Evolutionary conservation across 2,797 vertebrate genomes (phyloP).

Genomic region (Sebastes paucispinis): DNA sequence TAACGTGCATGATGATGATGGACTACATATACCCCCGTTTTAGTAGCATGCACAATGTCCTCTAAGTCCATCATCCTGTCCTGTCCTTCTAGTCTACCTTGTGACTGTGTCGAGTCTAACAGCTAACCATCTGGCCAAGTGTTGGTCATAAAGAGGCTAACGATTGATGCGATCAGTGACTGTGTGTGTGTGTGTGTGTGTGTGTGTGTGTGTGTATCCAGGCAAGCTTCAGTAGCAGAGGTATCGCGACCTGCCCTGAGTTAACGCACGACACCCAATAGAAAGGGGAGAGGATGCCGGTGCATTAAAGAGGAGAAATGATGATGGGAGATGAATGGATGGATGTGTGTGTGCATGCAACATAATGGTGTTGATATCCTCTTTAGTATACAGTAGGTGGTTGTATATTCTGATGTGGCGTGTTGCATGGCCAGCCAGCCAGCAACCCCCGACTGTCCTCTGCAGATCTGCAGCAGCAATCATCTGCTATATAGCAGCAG

Average conservation of each 20-base stretch:
- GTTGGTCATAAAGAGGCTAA: slow-evolving; percentile 14
- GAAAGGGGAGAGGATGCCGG: slow-evolving; percentile 39
- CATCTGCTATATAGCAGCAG: slow-evolving; percentile 46
- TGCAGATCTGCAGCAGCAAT: slow-evolving; percentile 61
- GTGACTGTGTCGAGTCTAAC: neutral
- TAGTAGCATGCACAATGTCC: slow-evolving; percentile 26
- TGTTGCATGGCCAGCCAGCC: slow-evolving; percentile 1
- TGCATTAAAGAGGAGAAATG: neutral
- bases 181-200: neutral
- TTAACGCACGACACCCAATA: slow-evolving; percentile 20
- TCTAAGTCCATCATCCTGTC: neutral
- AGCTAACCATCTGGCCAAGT: slow-evolving; percentile 1
- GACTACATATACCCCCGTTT: slow-evolving; percentile 6
- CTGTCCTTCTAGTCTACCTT: slow-evolving; percentile 1
- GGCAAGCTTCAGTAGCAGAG: slow-evolving; percentile 52
- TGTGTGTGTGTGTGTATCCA: slow-evolving; percentile 1
- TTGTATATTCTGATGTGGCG: neutral
- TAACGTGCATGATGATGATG: slow-evolving; percentile 4
- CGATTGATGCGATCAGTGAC: slow-evolving; percentile 37
- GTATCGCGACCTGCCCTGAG: slow-evolving; percentile 39
- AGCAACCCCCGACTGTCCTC: slow-evolving; percentile 44
- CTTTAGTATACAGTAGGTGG: neutral
- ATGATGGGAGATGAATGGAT: neutral
- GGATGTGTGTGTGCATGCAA: slow-evolving; percentile 31
- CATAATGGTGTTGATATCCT: neutral